phyloP scores from a whole-genome alignment of 1,140 invertebrate species.

The Zaprionus lachaisei region DNA sequence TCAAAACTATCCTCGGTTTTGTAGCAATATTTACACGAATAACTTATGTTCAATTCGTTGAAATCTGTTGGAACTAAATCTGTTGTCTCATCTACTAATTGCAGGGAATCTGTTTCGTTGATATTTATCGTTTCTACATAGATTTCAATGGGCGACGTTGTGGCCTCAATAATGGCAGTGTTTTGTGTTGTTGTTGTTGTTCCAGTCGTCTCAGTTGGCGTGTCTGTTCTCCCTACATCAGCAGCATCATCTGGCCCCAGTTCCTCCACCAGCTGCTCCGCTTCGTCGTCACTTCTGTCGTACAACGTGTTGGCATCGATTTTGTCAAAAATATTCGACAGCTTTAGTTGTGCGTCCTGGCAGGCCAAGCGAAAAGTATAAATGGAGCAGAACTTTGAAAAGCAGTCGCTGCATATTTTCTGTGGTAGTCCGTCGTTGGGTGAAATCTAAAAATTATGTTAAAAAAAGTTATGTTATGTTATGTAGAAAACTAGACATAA shows the following conservation, averaged over 20 bases:
- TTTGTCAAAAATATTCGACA: constrained; percentile 79
- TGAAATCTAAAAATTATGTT: constrained; percentile 53
- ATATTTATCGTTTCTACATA: constrained; percentile 55
- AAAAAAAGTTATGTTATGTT: neutral
- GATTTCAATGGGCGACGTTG: constrained; percentile 51
- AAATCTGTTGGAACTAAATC: constrained; percentile 22
- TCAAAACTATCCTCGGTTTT: constrained; percentile 64
- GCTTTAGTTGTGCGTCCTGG: constrained; percentile 73
- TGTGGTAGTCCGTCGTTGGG: constrained; percentile 78
- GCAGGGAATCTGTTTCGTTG: constrained; percentile 34
- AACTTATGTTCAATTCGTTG: constrained; percentile 54
- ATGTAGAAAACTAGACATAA: neutral
- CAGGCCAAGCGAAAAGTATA: constrained; percentile 72
- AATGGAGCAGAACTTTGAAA: constrained; percentile 77
- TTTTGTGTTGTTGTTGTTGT: constrained; percentile 49
- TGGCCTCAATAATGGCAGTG: constrained; percentile 61
- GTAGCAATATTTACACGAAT: constrained; percentile 75
- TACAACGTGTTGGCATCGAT: constrained; percentile 70
- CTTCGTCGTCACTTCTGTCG: constrained; percentile 46
- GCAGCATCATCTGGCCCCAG: neutral
- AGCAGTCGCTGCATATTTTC: constrained; percentile 80
- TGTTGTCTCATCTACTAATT: constrained; percentile 13
- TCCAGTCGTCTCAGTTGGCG: constrained; percentile 31
- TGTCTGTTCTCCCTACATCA: constrained; percentile 6
- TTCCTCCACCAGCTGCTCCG: constrained; percentile 13